Base-by-base conservation (phyloP, 2,888 invertebrate genomes). In the Lysandra bellargus region DNA sequence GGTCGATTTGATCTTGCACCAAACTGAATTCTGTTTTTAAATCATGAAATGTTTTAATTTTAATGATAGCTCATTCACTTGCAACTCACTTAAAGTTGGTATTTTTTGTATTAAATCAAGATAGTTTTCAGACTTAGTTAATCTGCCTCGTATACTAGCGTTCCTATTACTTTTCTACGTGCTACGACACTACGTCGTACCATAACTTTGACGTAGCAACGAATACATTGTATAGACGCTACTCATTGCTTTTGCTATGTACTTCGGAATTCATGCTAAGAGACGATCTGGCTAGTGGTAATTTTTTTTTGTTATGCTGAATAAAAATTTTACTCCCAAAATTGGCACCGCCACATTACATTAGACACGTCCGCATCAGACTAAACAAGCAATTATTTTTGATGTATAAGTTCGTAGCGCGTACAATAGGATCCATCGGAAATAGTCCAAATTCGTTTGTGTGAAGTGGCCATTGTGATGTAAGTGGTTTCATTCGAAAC, bases 371-470 rank as follows among this genome's bases (percentile, higher is more conserved):
- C 69, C 4, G 6, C 0, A 37, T 37, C 69, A 69, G 69, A 33
- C 33, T 4, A 69, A 37, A 69, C 14, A 69, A 69, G 69, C 69
- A 69, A 69, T 69, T 37, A 69, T 69, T 69, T 69, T 33, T 37
- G 1, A 37, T 23, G 0, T 69, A 37, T 69, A 69, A 69, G 33
- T 37, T 69, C 69, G 33, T 37, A 69, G 69, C 33, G 69, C 12
- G 17, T 69, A 69, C 69, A 37, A 69, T 69, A 37, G 33, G 14
- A 33, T 23, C 33, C 69, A 69, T 69, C 69, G 33, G 69, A 69
- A 69, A 69, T 69, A 69, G 69, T 69, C 33, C 33, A 37, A 69
- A 69, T 37, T 69, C 69, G 69, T 69, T 69, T 69, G 33, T 69
- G 69, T 69, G 14, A 37, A 69, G 33, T 30, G 33, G 69, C 69